Evolutionary conservation across 2,113 vertebrate species (phyloP).

Genomic region (Stigmatopora nigra): DNA sequence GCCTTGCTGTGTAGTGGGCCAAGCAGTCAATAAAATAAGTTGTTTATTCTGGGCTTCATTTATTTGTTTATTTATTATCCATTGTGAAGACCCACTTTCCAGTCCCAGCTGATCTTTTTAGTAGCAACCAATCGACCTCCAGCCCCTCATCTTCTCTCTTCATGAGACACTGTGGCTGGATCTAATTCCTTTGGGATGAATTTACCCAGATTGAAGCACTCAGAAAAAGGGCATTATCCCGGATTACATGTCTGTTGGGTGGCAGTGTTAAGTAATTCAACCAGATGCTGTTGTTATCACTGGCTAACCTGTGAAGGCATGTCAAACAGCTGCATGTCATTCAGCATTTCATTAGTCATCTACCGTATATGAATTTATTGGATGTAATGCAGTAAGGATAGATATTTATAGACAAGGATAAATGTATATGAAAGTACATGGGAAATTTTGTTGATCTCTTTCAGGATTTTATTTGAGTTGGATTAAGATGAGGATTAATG

Average conservation of each 20-base stretch:
- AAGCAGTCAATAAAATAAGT: constrained; percentile 56
- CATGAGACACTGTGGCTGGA: constrained; percentile 50
- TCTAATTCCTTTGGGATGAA: constrained; percentile 64
- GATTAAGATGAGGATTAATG: constrained; percentile 71
- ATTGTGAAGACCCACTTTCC: constrained; percentile 34
- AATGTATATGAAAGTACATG: constrained; percentile 2
- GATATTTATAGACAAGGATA: neutral
- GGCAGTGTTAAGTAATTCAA: constrained; percentile 74
- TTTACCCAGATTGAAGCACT: constrained; percentile 76
- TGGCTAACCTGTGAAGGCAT: constrained; percentile 63
- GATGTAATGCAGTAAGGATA: neutral
- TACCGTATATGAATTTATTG: constrained; percentile 1
- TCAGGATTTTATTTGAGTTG: constrained; percentile 57
- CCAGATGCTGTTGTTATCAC: constrained; percentile 70
- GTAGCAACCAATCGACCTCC: constrained; percentile 53
- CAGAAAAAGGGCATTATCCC: constrained; percentile 74
- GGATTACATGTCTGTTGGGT: constrained; percentile 72
- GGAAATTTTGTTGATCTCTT: constrained; percentile 27
- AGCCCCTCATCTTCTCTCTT: constrained; percentile 42
- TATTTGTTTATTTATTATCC: constrained; percentile 42
- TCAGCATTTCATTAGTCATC: constrained; percentile 12
- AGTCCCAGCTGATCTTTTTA: constrained; percentile 48
- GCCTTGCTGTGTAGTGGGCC: constrained; percentile 34
- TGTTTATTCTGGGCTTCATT: constrained; percentile 59
- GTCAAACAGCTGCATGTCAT: constrained; percentile 21